These are phyloP conservation scores for Heliconius himera DNA, from an alignment of 1,140 invertebrate species.

Conservation along the genomic window DNA sequence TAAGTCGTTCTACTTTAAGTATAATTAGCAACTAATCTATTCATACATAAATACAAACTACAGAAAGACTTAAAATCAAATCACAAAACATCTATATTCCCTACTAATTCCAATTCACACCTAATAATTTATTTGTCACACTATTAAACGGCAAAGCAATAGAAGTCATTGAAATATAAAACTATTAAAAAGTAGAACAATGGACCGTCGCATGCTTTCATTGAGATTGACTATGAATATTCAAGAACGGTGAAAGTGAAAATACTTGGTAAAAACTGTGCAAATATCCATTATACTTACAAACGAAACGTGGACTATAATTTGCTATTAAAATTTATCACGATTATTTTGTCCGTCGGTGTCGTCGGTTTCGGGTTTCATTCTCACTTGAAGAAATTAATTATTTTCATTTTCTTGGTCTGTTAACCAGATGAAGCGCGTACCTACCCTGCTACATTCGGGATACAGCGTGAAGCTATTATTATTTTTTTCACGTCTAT, in stretches of 20 bases:
- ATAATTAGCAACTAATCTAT: too few species aligned
- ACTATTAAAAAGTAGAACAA: conserved; percentile 31
- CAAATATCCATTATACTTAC: conserved; percentile 28
- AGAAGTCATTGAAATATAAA: conserved; percentile 16
- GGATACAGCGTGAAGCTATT: too few species aligned
- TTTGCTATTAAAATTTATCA: conserved; percentile 16
- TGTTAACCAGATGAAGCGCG: too few species aligned
- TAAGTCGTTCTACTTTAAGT: too few species aligned
- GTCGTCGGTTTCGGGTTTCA: too few species aligned
- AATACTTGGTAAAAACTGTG: conserved; percentile 25
- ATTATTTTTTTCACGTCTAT: background rate
- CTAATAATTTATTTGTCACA: background rate
- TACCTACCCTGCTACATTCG: too few species aligned
- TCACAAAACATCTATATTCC: background rate
- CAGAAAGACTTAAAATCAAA: background rate
- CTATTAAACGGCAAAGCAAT: background rate
- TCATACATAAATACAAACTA: too few species aligned
- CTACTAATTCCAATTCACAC: background rate
- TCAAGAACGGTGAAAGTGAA: conserved; percentile 30
- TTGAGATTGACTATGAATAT: conserved; percentile 30
- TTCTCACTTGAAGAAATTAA: too few species aligned
- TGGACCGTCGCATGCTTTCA: conserved; percentile 26
- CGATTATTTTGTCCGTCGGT: background rate
- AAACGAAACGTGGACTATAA: conserved; percentile 8
- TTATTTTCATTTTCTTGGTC: too few species aligned